These are phyloP conservation scores for Trichogramma dendrolimi DNA, from an alignment of 2,888 invertebrate species.

Conservation along the genomic window DNA sequence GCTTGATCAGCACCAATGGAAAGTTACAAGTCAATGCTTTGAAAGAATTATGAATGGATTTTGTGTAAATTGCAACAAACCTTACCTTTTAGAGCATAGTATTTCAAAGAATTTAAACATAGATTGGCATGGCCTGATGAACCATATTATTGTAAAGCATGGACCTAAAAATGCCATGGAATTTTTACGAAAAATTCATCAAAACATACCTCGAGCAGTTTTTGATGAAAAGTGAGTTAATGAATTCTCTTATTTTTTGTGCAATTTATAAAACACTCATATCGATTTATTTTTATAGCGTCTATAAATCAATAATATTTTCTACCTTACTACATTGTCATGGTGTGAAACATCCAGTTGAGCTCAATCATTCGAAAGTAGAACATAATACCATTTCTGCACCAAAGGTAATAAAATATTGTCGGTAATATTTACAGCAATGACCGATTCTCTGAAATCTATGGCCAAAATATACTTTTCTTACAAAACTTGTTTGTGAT, in stretches of 20 bases:
- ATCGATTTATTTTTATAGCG: constrained; percentile 35
- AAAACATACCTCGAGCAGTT: constrained; percentile 57
- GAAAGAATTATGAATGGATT: constrained; percentile 57
- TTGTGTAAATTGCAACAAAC: constrained; percentile 62
- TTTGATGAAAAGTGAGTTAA: constrained; percentile 61
- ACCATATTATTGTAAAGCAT: constrained; percentile 60
- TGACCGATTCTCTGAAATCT: too few species aligned
- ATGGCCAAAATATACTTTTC: too few species aligned
- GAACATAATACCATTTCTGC: constrained; percentile 45
- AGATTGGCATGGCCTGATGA: constrained; percentile 61
- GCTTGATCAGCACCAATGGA: constrained; percentile 61
- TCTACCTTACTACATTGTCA: constrained; percentile 44
- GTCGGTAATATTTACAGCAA: background rate
- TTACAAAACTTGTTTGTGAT: too few species aligned
- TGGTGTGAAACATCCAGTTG: constrained; percentile 40
- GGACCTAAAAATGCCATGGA: constrained; percentile 59
- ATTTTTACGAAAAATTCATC: constrained; percentile 58
- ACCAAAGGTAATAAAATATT: constrained; percentile 37
- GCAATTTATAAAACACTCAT: constrained; percentile 1
- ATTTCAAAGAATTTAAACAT: constrained; percentile 54
- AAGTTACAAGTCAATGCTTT: constrained; percentile 56
- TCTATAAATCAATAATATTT: constrained; percentile 46
- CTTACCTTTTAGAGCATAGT: constrained; percentile 26
- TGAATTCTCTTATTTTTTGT: constrained; percentile 9
- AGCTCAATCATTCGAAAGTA: constrained; percentile 36